Base-by-base conservation (phyloP, 35 echinoderm and acorn worm genomes). In the Ophioderma brevispina region DNA sequence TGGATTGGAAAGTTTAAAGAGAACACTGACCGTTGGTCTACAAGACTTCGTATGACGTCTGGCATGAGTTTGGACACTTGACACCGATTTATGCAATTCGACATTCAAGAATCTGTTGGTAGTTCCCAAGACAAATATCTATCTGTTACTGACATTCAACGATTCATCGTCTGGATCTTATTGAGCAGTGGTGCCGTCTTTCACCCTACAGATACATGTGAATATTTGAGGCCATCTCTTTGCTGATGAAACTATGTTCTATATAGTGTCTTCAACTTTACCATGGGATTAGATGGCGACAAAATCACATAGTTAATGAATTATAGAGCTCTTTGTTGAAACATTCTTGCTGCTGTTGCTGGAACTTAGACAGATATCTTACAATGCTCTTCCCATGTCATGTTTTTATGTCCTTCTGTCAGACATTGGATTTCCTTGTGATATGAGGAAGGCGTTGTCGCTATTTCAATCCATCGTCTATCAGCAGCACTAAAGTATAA, bases 21-120 rank as follows among this genome's bases (percentile, higher is more conserved):
- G 78, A 78, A 64, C 86, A 14, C 37, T 93, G 37, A 90, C 91
- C 33, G 77, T 85, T 80, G 92, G 92, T 40, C 36, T 93, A 76
- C 90, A 96, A 13, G 94, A 92, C 56, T 92, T 96, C 84, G 94
- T 84, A 87, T 96, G 94, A 18, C 89, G 92, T 42, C 86, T 89
- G 36, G 82, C 89, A 41, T 93, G 91, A 56, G 77, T 50, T 46
- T 97, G 95, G 14, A 97, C 91, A 41, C 23, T 75, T 37, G 81
- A 90, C 18, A 97, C 91, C 34, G 87, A 93, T 87, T 97, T 87
- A 84, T 87, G 33, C 40, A 97, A 30, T 64, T 87, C 91, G 35
- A 46, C 39, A 79, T 93, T 88, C n/a, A n/a, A 59, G 39, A 59
- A 78, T 90, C 83, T 38, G 76, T 83, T 25, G 59, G 59, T 25